phyloP scores from a whole-genome alignment of 2,888 invertebrate genomes.

The Mesorhabditis belari region DNA sequence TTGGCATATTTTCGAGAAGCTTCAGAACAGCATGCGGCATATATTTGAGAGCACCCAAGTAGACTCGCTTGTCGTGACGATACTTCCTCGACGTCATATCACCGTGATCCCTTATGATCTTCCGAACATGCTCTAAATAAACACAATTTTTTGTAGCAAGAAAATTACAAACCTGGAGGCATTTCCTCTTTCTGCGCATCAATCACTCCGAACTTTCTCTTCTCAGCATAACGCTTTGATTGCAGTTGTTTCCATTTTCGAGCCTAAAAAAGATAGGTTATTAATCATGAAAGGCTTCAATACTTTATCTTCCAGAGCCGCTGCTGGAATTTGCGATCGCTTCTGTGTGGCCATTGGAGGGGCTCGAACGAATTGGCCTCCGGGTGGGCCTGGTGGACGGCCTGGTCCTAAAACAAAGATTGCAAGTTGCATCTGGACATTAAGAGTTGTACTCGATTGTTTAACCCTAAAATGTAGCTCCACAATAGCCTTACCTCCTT shows the following conservation, averaged over 20 bases:
- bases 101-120: conserved; percentile 97
- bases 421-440: too few species aligned
- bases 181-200: conserved; percentile 99
- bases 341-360: neutral
- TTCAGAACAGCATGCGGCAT: conserved; percentile 99
- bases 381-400: neutral
- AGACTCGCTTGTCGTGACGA: conserved; percentile 94
- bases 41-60: conserved; percentile 92
- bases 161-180: conserved; percentile 67
- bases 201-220: conserved; percentile 94
- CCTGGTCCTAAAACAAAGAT: neutral
- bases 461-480: too few species aligned
- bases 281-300: neutral
- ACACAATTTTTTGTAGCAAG: neutral
- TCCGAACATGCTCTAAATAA: conserved; percentile 78
- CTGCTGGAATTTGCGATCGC: neutral
- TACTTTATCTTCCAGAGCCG: neutral
- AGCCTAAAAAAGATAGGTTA: conserved; percentile 27
- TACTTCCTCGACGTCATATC: conserved; percentile 99
- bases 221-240: conserved; percentile 95
- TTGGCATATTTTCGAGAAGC: conserved; percentile 97
- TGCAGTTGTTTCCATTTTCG: conserved; percentile 95
- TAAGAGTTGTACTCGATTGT: too few species aligned
- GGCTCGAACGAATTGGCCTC: neutral
- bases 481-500: too few species aligned